phyloP scores from a whole-genome alignment of 2,888 invertebrate genomes.

The Ephialtes manifestator region DNA sequence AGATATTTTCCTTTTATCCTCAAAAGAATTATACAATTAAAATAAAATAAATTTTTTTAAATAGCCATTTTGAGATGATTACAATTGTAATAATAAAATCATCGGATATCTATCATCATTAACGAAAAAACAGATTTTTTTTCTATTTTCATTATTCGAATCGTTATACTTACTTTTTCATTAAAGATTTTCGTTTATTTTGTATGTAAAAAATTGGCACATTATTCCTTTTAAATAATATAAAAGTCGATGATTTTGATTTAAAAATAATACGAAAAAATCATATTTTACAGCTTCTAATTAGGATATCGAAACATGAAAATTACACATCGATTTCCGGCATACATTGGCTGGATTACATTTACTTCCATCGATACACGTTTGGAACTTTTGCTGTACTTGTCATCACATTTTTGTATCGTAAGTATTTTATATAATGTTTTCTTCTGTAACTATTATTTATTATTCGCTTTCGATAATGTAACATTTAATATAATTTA shows the following conservation, averaged over 20 bases:
- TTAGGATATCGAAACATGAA: slow-evolving; percentile 81
- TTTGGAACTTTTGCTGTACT: slow-evolving; percentile 80
- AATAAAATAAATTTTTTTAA: neutral
- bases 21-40: neutral
- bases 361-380: slow-evolving; percentile 82
- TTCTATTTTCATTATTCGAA: too few relatives aligned
- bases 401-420: slow-evolving; percentile 80
- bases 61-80: too few relatives aligned
- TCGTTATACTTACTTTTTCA: too few relatives aligned
- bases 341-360: slow-evolving; percentile 82
- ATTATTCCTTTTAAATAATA: too few relatives aligned
- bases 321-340: slow-evolving; percentile 80
- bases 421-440: slow-evolving; percentile 74
- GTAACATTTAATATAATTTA: slow-evolving; percentile 2
- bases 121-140: too few relatives aligned
- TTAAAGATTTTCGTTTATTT: neutral
- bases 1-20: neutral
- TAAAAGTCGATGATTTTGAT: neutral
- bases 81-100: too few relatives aligned
- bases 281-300: slow-evolving; percentile 75
- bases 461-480: neutral
- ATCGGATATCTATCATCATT: too few relatives aligned
- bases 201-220: neutral
- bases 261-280: neutral
- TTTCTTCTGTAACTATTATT: slow-evolving; percentile 13